Evolutionary conservation across 2,888 invertebrate species (phyloP).

Genomic region (Drosophila leonis): DNA sequence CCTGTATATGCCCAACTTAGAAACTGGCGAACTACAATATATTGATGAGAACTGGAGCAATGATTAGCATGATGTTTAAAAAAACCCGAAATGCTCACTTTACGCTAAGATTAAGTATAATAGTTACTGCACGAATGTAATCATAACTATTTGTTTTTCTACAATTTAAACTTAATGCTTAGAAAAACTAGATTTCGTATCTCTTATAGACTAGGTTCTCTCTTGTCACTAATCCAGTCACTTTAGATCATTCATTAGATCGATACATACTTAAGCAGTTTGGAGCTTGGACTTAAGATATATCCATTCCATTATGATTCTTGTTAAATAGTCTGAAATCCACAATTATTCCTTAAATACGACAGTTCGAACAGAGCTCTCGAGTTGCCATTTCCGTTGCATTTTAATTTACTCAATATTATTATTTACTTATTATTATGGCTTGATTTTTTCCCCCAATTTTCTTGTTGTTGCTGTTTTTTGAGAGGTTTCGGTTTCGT

Average conservation of each 20-base stretch:
- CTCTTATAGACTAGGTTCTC: neutral
- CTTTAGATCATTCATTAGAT: neutral
- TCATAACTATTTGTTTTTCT: too few relatives aligned
- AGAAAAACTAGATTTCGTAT: neutral
- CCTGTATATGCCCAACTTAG: too few relatives aligned
- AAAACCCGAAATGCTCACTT: too few relatives aligned
- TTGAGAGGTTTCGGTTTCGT: too few relatives aligned
- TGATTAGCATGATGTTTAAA: too few relatives aligned
- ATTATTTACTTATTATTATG: slow-evolving; percentile 20
- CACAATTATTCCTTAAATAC: neutral
- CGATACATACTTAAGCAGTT: too few relatives aligned
- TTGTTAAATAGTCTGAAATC: neutral
- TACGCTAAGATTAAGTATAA: too few relatives aligned
- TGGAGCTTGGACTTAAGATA: neutral
- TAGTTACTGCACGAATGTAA: too few relatives aligned
- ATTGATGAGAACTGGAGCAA: too few relatives aligned
- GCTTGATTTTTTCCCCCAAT: slow-evolving; percentile 10
- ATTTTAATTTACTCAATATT: slow-evolving; percentile 10
- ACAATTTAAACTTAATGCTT: too few relatives aligned
- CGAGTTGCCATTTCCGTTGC: slow-evolving; percentile 29
- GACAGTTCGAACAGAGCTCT: neutral
- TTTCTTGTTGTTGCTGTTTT: neutral
- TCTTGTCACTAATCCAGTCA: neutral
- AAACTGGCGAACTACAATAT: too few relatives aligned
- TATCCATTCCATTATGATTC: neutral